These are phyloP conservation scores for Tenthredo amoena DNA, from an alignment of 2,888 invertebrate genomes.

Conservation along the genomic window DNA sequence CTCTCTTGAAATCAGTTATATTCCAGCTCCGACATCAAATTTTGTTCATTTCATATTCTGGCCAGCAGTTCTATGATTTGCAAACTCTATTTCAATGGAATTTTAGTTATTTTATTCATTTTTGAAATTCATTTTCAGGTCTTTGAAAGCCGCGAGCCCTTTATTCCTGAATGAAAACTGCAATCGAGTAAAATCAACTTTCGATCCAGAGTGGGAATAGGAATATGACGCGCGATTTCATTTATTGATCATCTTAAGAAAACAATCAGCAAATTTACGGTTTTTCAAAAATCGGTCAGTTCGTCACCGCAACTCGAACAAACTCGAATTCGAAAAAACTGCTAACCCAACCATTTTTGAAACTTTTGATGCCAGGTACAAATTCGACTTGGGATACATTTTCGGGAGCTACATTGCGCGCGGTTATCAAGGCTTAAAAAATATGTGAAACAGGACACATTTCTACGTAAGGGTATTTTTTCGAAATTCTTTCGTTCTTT, in stretches of 20 bases:
- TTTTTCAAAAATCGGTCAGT: neutral
- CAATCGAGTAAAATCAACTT: neutral
- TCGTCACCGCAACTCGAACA: too few relatives aligned
- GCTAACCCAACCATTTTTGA: neutral
- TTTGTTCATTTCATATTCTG: neutral
- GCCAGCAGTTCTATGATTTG: neutral
- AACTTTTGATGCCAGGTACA: neutral
- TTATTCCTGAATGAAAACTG: neutral
- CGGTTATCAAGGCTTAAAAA: neutral
- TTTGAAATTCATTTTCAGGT: neutral
- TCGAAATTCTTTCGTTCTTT: conserved; percentile 15
- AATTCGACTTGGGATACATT: neutral
- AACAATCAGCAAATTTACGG: neutral
- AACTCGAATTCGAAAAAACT: too few relatives aligned
- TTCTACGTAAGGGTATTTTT: neutral
- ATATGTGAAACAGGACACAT: neutral
- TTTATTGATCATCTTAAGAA: neutral
- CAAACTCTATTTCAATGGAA: neutral
- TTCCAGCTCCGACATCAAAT: too few relatives aligned
- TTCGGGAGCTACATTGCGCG: too few relatives aligned
- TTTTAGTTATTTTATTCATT: neutral
- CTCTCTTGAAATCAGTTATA: neutral
- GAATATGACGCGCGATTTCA: neutral
- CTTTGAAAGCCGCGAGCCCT: too few relatives aligned
- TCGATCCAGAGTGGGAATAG: neutral